A percentile compares a stretch with the other conserved stretches of the same genome.
Evolutionary conservation across 2,113 vertebrate species (phyloP).

Genomic region (Triplophysa tibetana): DNA sequence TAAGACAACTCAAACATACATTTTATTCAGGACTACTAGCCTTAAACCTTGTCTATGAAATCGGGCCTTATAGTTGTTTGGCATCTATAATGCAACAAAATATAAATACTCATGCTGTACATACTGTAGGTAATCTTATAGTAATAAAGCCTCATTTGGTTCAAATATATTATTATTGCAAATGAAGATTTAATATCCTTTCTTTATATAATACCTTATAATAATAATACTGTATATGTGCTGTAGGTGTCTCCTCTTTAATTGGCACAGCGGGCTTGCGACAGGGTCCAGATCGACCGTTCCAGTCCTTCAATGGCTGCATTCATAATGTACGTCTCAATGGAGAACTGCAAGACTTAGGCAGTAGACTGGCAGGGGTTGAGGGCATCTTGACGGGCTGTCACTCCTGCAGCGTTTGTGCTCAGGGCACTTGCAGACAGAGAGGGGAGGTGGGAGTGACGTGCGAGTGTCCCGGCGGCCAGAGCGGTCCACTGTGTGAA

Average conservation of each 20-base stretch:
- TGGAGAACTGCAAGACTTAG: conserved; percentile 91
- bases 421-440: conserved; percentile 85
- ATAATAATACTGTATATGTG: not conserved
- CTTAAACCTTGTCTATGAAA: too few relatives aligned
- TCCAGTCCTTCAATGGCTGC: conserved; percentile 89
- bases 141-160: too few relatives aligned
- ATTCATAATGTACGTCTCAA: conserved; percentile 93
- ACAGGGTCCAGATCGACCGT: conserved; percentile 82
- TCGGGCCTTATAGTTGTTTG: too few relatives aligned
- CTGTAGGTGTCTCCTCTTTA: conserved; percentile 83
- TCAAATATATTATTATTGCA: too few relatives aligned
- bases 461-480: conserved; percentile 90
- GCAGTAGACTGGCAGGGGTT: conserved; percentile 73
- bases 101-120: too few relatives aligned
- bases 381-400: conserved; percentile 87
- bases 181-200: not conserved
- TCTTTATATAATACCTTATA: not conserved
- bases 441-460: conserved; percentile 86
- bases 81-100: too few relatives aligned
- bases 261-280: conserved; percentile 83
- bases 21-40: too few relatives aligned
- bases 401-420: conserved; percentile 91
- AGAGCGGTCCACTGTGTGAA: conserved; percentile 85
- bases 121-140: too few relatives aligned
- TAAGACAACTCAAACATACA: too few relatives aligned